Evolutionary conservation across 2,888 invertebrate species (phyloP).

Genomic region (Stenichneumon culpator): DNA sequence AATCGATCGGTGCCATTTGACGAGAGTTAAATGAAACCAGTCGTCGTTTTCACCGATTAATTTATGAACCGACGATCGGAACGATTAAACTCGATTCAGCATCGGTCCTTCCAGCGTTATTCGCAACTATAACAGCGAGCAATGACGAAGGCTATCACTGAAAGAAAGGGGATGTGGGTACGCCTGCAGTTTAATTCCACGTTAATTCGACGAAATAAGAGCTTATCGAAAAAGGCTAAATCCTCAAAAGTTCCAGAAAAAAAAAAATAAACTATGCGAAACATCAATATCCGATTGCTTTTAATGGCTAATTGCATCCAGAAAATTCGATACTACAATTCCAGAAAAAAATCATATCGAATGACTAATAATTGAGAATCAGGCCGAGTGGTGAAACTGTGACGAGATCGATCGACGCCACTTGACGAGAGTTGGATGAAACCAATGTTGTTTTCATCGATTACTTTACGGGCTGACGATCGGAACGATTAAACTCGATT

Average conservation of each 20-base stretch:
- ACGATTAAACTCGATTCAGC: constrained; percentile 81
- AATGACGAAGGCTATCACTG: neutral
- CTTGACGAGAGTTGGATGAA: constrained; percentile 10
- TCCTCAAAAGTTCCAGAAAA: neutral
- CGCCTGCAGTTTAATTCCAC: constrained; percentile 72
- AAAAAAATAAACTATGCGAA: too few relatives aligned
- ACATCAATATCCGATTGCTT: constrained; percentile 2
- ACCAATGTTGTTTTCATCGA: constrained; percentile 15
- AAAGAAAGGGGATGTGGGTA: constrained; percentile 30
- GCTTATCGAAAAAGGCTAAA: neutral
- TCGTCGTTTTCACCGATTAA: constrained; percentile 24
- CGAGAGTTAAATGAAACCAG: constrained; percentile 6
- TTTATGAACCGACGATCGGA: constrained; percentile 36
- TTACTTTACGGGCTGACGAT: constrained; percentile 41
- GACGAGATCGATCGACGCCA: neutral
- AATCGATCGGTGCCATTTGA: constrained; percentile 15
- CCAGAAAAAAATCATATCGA: constrained; percentile 20
- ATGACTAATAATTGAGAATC: constrained; percentile 36
- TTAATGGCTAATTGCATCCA: neutral
- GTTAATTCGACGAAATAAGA: constrained; percentile 53
- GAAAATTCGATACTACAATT: constrained; percentile 21
- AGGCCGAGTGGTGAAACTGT: constrained; percentile 13
- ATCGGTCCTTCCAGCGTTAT: constrained; percentile 58
- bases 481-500: constrained; percentile 80
- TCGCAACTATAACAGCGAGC: neutral